These are phyloP conservation scores for Peribatodes rhomboidaria DNA, from an alignment of 2,888 invertebrate genomes.

Conservation along the genomic window DNA sequence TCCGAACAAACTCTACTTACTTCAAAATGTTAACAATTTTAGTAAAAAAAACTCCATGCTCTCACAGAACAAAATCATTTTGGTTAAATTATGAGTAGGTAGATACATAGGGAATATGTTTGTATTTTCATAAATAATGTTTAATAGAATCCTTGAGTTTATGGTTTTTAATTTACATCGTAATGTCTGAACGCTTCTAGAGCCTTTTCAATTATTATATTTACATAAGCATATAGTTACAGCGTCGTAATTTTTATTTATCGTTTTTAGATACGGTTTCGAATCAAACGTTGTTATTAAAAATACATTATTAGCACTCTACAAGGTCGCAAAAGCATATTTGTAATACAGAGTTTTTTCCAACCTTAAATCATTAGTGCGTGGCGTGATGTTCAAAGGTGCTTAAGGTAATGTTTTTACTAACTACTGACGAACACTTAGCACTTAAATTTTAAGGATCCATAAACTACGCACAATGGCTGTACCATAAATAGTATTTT, in stretches of 20 bases:
- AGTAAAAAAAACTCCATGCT: too few relatives aligned
- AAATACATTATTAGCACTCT: constrained; percentile 21
- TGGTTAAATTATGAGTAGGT: too few relatives aligned
- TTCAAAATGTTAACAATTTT: too few relatives aligned
- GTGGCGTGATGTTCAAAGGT: neutral
- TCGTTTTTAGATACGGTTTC: constrained; percentile 2
- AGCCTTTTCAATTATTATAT: neutral
- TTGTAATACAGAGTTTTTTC: neutral
- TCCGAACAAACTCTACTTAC: too few relatives aligned
- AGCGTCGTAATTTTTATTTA: constrained; percentile 12
- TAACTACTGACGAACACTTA: neutral
- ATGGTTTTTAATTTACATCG: constrained; percentile 8
- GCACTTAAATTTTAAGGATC: neutral
- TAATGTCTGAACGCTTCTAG: neutral
- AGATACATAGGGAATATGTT: too few relatives aligned
- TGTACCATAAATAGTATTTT: too few relatives aligned
- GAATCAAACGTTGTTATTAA: constrained; percentile 18
- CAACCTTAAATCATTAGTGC: neutral
- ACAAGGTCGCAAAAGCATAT: constrained; percentile 13
- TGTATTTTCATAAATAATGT: too few relatives aligned
- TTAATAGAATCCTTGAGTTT: neutral
- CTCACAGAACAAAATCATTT: too few relatives aligned
- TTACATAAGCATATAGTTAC: constrained; percentile 13
- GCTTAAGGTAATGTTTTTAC: neutral
- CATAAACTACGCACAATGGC: too few relatives aligned